phyloP scores from a whole-genome alignment of 2,888 invertebrate genomes.

The Oscheius onirici region DNA sequence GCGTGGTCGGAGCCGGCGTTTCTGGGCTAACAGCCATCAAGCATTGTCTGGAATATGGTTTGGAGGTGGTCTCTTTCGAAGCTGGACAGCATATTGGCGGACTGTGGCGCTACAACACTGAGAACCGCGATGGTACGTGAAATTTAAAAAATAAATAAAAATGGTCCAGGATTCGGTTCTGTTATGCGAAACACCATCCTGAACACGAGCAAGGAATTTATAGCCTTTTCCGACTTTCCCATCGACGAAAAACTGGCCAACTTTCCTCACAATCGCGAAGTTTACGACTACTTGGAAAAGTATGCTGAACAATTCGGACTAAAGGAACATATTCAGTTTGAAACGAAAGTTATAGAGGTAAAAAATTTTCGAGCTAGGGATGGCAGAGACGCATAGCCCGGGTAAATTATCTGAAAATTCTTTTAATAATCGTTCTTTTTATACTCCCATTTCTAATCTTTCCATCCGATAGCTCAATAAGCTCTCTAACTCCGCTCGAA shows the following conservation, averaged over 20 bases:
- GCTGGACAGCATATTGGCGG: conserved; percentile 25
- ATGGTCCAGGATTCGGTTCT: conserved; percentile 23
- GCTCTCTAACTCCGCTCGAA: no score
- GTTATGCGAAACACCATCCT: conserved; percentile 38
- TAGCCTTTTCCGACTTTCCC: conserved; percentile 34
- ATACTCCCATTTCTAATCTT: neutral
- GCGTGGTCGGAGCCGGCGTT: conserved; percentile 56
- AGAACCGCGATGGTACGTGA: conserved; percentile 16
- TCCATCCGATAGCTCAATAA: no score
- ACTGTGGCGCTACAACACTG: conserved; percentile 34
- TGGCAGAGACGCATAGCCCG: neutral
- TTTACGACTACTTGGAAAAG: conserved; percentile 15
- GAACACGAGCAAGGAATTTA: conserved; percentile 38
- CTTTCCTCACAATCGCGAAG: conserved; percentile 28
- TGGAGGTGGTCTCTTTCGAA: conserved; percentile 34
- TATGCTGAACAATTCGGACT: conserved; percentile 31
- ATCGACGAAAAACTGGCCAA: conserved; percentile 14
- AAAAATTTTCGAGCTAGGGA: no score
- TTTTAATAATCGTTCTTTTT: no score
- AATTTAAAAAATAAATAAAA: neutral
- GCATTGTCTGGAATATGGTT: conserved; percentile 26
- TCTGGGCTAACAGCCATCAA: conserved; percentile 53
- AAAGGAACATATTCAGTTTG: conserved; percentile 16
- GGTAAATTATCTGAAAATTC: no score
- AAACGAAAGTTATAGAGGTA: conserved; percentile 16